Base-by-base conservation (phyloP, 2,797 vertebrate genomes). In the Alosa sapidissima region DNA sequence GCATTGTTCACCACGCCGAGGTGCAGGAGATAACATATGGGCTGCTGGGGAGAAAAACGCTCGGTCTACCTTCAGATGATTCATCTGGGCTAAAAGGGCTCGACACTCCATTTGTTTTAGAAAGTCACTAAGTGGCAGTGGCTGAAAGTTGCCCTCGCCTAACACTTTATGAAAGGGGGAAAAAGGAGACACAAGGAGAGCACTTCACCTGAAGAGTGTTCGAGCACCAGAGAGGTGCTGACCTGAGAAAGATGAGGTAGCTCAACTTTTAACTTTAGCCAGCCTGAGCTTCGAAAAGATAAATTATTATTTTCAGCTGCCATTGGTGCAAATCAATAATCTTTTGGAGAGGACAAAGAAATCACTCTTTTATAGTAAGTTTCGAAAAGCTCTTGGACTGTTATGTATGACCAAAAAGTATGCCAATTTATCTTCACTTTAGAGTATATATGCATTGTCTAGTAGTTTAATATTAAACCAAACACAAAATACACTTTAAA, bases 81-180 rank as follows among this genome's bases (percentile, higher is more conserved):
- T 78, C 72, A 78, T 78, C 41, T 78, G 72, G 72, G 72, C 72
- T 78, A 78, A 78, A 78, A 78, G 72, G 41, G 82, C 41, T 54
- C 51, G 52, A 82, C 48, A 52, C 52, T 16, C 81, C 48, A 82
- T 82, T 52, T 82, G 81, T 82, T 82, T 82, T 82, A 54, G 81
- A 51, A 82, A 52, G 49, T 51, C 48, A 82, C 81, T 82, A 82
- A 82, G 52, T 45, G 72, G 72, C 72, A 47, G 72, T 19, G 72
- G 41, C 72, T 78, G 72, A 21, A 47, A 78, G 72, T 78, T 78
- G 72, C 49, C 82, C 21, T 75, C 16, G 62, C 83, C 47, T 65
- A 9, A 24, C 49, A 48, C 51, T 65, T 68, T 78, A 33, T 75
- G 28, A 54, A 28, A 72, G 68, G 21, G 41, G 41, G 24, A 84